Evolutionary conservation across 2,888 invertebrate species (phyloP), one percentile per base, ranked within the genome.

Genomic region (Trilocha varians): DNA sequence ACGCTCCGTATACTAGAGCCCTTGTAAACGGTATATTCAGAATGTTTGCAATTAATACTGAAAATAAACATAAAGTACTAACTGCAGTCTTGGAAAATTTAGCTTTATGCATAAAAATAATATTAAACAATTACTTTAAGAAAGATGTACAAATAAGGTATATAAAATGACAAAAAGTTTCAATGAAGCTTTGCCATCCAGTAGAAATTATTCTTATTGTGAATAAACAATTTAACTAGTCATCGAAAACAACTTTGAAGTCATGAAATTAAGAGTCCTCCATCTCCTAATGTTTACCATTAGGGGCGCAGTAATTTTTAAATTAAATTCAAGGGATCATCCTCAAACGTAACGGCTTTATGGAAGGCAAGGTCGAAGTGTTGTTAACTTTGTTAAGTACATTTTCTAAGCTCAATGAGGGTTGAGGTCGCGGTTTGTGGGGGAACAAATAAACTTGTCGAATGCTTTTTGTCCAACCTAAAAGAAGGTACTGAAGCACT

Each of bases 291-390:
- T 25, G 2, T 25, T 25, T 25, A 25, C 25, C 25, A 25, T 25
- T 25, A 9, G 25, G 25, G 25, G 25, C 11, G 11, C 25, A 25
- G 25, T 25, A 25, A 25, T 25, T 25, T 25, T 25, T 25, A 25
- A 25, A 25, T 25, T 25, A 25, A 25, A 25, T 25, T 25, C 25
- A 25, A 25, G 25, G 25, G 25, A 25, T 25, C 25, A 25, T 25
- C 25, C 25, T 25, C 25, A 25, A 25, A 25, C 6, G 25, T 25
- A 25, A 25, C 11, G 25, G 25, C 25, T 25, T 25, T 25, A 25
- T 25, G 25, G 25, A 25, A 59, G 60, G 57, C 62, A 57, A 51
- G 47, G 25, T 25, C 25, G 25, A 25, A n/a, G 16, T n/a, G 25
- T 18, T 32, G 32, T 38, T 32, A 33, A 38, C 38, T 32, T 16